These are phyloP conservation scores for Falco punctatus DNA, from an alignment of 2,113 vertebrate species.

Conservation along the genomic window DNA sequence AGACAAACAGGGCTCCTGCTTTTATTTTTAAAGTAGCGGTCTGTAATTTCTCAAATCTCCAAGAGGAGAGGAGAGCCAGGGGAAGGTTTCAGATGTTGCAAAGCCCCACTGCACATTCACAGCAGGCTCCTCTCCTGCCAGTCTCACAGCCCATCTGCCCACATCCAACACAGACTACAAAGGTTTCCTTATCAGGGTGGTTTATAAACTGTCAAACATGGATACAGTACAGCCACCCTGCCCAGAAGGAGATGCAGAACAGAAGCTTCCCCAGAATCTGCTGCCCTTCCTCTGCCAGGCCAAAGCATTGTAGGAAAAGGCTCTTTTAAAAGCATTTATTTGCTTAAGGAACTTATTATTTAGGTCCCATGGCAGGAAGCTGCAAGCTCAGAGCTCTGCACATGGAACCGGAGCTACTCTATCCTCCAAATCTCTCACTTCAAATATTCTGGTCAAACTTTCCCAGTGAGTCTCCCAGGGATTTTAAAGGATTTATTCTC, in stretches of 20 bases:
- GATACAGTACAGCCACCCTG: constrained; percentile 38
- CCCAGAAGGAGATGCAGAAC: background rate
- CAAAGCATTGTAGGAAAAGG: background rate
- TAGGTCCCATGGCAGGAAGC: background rate
- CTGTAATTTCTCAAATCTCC: background rate
- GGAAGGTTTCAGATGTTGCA: background rate
- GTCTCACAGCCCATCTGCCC: background rate
- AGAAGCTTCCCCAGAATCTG: background rate
- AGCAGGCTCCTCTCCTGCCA: background rate
- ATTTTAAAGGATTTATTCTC: background rate
- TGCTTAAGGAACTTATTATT: background rate
- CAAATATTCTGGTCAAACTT: background rate
- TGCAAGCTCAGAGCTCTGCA: background rate
- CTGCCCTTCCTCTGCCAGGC: background rate
- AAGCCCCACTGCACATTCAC: background rate
- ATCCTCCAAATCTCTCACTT: background rate
- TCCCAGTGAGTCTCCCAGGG: background rate
- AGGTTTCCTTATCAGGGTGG: constrained; percentile 40
- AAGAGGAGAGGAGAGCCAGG: background rate
- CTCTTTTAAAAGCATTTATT: background rate
- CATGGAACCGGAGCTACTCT: background rate
- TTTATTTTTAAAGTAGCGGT: background rate
- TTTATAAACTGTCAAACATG: constrained; percentile 19
- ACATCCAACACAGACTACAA: background rate
- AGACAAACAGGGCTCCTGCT: background rate